phyloP scores from a whole-genome alignment of 1,140 invertebrate species.

The Drosophila varians region DNA sequence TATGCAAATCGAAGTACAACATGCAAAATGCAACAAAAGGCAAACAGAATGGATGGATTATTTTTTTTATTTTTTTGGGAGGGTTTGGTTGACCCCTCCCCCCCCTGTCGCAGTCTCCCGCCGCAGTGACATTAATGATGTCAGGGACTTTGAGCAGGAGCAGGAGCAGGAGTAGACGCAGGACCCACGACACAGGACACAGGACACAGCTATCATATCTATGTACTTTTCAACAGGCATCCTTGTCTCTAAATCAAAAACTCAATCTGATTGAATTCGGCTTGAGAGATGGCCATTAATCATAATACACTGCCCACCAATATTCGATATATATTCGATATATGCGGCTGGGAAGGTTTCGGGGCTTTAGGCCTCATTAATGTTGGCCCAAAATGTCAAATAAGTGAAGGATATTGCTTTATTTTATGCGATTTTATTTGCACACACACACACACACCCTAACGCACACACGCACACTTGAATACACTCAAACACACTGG shows the following conservation, averaged over 20 bases:
- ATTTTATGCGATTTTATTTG: slow-evolving; percentile 70
- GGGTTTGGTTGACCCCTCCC: not conserved
- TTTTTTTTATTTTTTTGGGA: not conserved
- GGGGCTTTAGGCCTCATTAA: slow-evolving; percentile 59
- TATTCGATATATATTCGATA: too few species aligned
- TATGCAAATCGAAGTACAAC: slow-evolving; percentile 74
- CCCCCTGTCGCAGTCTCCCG: not conserved
- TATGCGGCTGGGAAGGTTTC: not conserved
- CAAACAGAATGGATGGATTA: slow-evolving; percentile 24
- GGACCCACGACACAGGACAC: too few species aligned
- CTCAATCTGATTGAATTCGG: slow-evolving; percentile 28
- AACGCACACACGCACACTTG: not conserved
- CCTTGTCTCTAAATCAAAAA: too few species aligned
- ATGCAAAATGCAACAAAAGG: slow-evolving; percentile 74
- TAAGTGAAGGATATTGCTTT: slow-evolving; percentile 76
- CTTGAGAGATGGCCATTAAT: slow-evolving; percentile 30
- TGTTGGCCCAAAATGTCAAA: slow-evolving; percentile 65
- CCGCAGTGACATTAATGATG: slow-evolving; percentile 57
- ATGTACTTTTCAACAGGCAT: not conserved
- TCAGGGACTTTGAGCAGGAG: slow-evolving; percentile 50
- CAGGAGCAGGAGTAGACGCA: not conserved
- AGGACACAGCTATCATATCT: too few species aligned
- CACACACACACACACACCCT: slow-evolving; percentile 24
- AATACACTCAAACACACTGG: not conserved
- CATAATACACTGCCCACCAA: slow-evolving; percentile 11